phyloP scores from a whole-genome alignment of 2,888 invertebrate species.

The Periphyllus acericola region DNA sequence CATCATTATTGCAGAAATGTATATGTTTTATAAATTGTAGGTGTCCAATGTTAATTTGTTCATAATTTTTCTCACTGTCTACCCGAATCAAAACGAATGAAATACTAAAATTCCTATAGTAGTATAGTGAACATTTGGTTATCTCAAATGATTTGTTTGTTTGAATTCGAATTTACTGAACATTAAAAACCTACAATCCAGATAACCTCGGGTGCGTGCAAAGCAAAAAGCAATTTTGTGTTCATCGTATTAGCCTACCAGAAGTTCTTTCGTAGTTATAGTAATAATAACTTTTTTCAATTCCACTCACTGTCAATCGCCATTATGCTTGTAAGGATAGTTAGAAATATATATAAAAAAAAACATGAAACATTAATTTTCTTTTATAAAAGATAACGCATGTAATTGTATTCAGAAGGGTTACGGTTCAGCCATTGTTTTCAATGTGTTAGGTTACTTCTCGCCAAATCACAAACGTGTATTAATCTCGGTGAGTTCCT shows the following conservation, averaged over 20 bases:
- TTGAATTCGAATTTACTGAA: background rate
- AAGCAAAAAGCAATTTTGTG: background rate
- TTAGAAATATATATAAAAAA: background rate
- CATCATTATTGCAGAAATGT: too few species aligned
- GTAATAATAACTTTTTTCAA: background rate
- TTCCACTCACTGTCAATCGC: background rate
- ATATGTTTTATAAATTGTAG: background rate
- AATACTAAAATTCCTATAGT: background rate
- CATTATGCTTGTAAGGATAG: background rate
- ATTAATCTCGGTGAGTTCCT: slow-evolving; percentile 1
- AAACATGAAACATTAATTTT: background rate
- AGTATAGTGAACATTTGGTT: background rate
- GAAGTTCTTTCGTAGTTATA: background rate
- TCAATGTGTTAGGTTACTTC: slow-evolving; percentile 1
- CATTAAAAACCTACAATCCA: background rate
- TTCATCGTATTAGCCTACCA: background rate
- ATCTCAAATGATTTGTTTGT: background rate
- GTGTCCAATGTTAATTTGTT: background rate
- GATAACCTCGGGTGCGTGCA: background rate
- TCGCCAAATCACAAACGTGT: slow-evolving; percentile 17
- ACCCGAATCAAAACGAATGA: background rate
- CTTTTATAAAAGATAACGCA: background rate
- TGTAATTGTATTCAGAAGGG: slow-evolving; percentile 10
- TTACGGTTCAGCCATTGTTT: slow-evolving; percentile 30
- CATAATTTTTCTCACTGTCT: background rate